A percentile compares a stretch with the other conserved stretches of the same genome.
Conservation (phyloP, 2,113 vertebrate species). For the pig (Sus scrofa) region T2T-Sscrofa CM000814.6:124296501-124297000, state of each 20-base stretch:
- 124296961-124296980: background rate
- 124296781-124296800: rapidly evolving
- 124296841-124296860: background rate
- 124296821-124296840: background rate
- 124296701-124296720: background rate
- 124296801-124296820: background rate
- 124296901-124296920: slow-evolving; percentile 12
- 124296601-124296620: background rate
- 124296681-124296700: background rate
- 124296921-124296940: slow-evolving; percentile 36
- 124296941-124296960: background rate
- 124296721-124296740: background rate
- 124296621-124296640: background rate
- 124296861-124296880: background rate
- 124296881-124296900: background rate
- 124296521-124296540: slow-evolving; percentile 65
- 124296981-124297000: background rate
- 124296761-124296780: background rate
- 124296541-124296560: slow-evolving; percentile 54
- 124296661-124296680: background rate
- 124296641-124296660: background rate
- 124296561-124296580: background rate
- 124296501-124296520: slow-evolving; percentile 70
- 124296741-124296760: background rate
- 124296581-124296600: background rate